Conservation (phyloP, 37 sponge, comb jelly and placozoan genomes). For the Ephydatia muelleri region DNA sequence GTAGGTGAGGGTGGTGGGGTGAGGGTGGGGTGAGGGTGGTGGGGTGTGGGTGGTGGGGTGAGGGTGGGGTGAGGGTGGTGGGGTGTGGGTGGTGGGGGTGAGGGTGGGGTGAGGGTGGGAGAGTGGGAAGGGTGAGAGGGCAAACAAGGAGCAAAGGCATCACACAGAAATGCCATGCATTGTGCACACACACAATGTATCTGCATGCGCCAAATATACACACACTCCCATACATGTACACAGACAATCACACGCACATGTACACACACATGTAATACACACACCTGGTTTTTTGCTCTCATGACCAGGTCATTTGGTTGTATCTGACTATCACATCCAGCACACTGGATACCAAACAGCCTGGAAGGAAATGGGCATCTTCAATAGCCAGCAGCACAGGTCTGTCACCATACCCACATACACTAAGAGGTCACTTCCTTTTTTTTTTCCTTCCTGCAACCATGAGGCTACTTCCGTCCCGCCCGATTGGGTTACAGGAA, state of each 20-base stretch:
- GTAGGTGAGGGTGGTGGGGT: no score
- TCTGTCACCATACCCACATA: background rate
- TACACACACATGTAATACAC: no score
- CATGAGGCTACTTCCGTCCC: background rate
- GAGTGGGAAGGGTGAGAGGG: no score
- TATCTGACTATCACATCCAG: constrained; percentile 40
- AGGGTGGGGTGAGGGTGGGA: background rate
- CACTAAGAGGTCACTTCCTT: background rate
- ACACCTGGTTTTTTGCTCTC: constrained; percentile 63
- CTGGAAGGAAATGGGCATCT: constrained; percentile 16
- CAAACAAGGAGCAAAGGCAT: no score
- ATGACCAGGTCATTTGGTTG: constrained; percentile 60
- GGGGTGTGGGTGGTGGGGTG: constrained; percentile 3
- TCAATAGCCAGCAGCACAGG: no score
- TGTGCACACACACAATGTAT: background rate
- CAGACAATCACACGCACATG: no score
- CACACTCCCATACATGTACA: no score
- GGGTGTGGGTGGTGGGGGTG: background rate
- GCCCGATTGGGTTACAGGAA: background rate
- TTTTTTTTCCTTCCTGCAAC: background rate
- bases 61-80: background rate
- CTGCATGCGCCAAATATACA: no score
- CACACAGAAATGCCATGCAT: no score
- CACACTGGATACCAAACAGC: constrained; percentile 68
- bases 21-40: background rate